Evolutionary conservation across 2,113 vertebrate genomes (phyloP), one percentile per base, ranked within the genome.

Genomic region (Tilapia sparmanii): DNA sequence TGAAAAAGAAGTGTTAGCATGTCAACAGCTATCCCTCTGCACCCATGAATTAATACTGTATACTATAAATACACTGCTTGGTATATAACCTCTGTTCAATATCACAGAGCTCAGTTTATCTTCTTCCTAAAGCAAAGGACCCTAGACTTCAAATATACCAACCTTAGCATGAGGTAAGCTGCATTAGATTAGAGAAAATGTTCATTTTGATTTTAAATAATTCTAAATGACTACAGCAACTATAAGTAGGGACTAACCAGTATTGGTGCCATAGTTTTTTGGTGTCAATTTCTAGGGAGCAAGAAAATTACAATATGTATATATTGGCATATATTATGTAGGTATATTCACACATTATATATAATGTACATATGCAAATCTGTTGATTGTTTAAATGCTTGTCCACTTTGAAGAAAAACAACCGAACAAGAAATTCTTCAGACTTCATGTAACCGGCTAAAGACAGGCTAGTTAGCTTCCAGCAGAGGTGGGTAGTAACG

Each of bases 1-100:
- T 22, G 38, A 86, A 5, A 29, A 73, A 16, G 18, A 35, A 22
- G 4, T 86, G 87, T 89, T 71, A 52, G 57, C 10, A 19, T 53
- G 40, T 79, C 68, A 85, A 82, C 35, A 86, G 3, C 8, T 7
- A 7, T 57, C 31, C 57, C n/a, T 19, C 38, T 10, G 15, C 29
- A 35, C 26, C 9, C 22, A 26, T 53, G 16, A 73, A 18, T 59
- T 42, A 3, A 80, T 73, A 22, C 45, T 55, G 38, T 53, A 3
- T 45, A 66, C 18, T 29, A 66, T 5, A 76, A 19, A 80, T 3
- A 81, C 11, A 22, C 8, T 45, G 31, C 33, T 31, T 29, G 59
- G 18, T 40, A 1, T 19, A 0, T 11, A 24, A 79, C 54, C 45
- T 73, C 53, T 33, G 59, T 61, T 61, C 59, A 61, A 61, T 61